These are phyloP conservation scores for Xiphophorus hellerii DNA, from an alignment of 2,113 vertebrate genomes.

Conservation along the genomic window DNA sequence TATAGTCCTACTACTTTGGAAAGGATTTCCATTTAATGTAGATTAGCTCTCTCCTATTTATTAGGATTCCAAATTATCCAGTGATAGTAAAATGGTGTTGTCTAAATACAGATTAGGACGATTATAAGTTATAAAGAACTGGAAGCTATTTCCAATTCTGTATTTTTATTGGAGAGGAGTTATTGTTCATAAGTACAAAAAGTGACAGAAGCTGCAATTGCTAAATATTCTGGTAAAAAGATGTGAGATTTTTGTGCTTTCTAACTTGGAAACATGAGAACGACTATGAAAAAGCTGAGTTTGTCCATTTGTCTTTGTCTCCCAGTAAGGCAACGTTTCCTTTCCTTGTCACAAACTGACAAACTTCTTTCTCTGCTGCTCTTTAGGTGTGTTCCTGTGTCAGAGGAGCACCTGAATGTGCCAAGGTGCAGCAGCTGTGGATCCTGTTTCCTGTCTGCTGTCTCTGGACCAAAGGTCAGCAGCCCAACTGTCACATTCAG, in stretches of 20 bases:
- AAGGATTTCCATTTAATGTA: too few species aligned
- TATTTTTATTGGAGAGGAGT: too few species aligned
- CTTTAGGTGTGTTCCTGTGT: conserved; percentile 23
- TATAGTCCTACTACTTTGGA: too few species aligned
- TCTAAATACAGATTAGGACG: too few species aligned
- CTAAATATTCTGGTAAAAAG: background rate
- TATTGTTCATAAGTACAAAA: background rate
- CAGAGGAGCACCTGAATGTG: conserved; percentile 38
- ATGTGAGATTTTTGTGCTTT: background rate
- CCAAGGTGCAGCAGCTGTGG: conserved; percentile 19
- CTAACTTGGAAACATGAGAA: background rate
- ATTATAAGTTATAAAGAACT: too few species aligned
- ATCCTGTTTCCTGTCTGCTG: conserved; percentile 31
- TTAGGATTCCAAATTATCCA: too few species aligned
- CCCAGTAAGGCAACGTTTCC: background rate
- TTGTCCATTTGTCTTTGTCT: background rate
- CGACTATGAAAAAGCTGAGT: background rate
- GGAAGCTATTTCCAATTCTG: too few species aligned
- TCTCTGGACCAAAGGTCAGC: conserved; percentile 68
- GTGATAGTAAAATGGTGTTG: too few species aligned
- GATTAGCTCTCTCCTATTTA: too few species aligned
- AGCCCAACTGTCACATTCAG: conserved; percentile 69
- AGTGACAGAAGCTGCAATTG: background rate
- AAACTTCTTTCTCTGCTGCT: background rate
- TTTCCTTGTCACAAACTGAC: background rate